Percentiles rank a stretch among this genome's conserved stretches.
phyloP scores from a whole-genome alignment of 2,888 invertebrate genomes.

The Pristionchus japonicus region DNA sequence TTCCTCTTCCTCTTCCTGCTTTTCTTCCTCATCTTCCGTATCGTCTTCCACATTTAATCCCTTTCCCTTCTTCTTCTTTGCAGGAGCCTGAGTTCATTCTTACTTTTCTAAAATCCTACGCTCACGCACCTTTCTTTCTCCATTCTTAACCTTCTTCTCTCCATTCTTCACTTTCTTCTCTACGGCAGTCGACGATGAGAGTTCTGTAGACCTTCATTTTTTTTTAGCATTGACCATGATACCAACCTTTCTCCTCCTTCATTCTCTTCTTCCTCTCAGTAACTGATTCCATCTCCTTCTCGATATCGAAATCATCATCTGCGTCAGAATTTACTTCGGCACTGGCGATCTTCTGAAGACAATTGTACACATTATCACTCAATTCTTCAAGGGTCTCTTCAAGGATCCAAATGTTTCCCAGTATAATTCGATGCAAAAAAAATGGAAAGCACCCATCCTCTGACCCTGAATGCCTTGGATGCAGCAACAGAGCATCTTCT shows the following conservation, averaged over 20 bases:
- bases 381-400: no score
- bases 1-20: background rate
- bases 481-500: background rate
- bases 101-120: no score
- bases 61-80: background rate
- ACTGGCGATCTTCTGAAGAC: background rate
- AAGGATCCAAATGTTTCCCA: no score
- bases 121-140: background rate
- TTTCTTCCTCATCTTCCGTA: background rate
- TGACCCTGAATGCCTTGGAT: background rate
- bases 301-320: conserved; percentile 25
- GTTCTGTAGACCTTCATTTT: background rate
- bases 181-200: background rate
- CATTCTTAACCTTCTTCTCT: background rate
- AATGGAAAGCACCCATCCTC: no score
- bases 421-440: no score
- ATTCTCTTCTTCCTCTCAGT: conserved; percentile 9
- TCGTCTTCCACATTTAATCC: background rate
- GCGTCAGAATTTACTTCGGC: background rate
- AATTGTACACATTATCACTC: background rate
- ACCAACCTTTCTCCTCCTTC: background rate
- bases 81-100: background rate
- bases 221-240: background rate
- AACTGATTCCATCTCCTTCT: background rate
- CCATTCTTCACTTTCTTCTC: background rate